Evolutionary conservation across 2,888 invertebrate species (phyloP), one percentile per base, ranked within the genome.

Genomic region (Xestia xanthographa): DNA sequence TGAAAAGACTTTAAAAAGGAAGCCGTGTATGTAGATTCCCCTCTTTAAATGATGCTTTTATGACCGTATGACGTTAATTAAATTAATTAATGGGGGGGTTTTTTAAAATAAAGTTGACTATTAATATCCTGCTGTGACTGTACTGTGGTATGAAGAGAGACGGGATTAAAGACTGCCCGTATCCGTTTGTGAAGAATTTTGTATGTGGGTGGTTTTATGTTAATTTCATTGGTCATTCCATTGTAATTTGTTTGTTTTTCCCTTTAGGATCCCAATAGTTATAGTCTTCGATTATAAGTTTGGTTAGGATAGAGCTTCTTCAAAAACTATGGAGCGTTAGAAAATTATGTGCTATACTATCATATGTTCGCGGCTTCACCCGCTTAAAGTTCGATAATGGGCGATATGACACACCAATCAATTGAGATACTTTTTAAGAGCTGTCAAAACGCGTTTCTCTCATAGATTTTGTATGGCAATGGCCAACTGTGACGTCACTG

Each of bases 71-170:
- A 82, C 69, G 81, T 79, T 82, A 84, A 84, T 84, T 79, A 67
- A 82, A 87, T 84, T 80, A 86, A 86, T 87, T 82, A 75, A 83
- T 87, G 86, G 65, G n/a, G n/a, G n/a, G n/a, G 75, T 79, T 79
- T 67, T 65, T 81, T 81, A 38, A 81, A 87, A 81, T 79, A 73
- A 84, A 87, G 53, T 75, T 75, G 50, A 65, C 67, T 74, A 82
- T 79, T 84, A 72, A 87, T 88, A 83, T 73, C 70, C 76, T 79
- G 66, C 68, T 74, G 72, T 68, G 80, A 72, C 63, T 66, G 63
- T 67, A 41, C 12, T 0, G 48, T 41, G 29, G 67, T 67, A 70
- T 74, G 66, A 45, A 29, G 53, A 66, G 60, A 63, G 73, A 70
- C 48, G 67, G 5, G 62, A 72, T 82, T 83, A 56, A 75, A 72